phyloP scores from a whole-genome alignment of 2,797 vertebrate species.

The Pelodytes ibericus region DNA sequence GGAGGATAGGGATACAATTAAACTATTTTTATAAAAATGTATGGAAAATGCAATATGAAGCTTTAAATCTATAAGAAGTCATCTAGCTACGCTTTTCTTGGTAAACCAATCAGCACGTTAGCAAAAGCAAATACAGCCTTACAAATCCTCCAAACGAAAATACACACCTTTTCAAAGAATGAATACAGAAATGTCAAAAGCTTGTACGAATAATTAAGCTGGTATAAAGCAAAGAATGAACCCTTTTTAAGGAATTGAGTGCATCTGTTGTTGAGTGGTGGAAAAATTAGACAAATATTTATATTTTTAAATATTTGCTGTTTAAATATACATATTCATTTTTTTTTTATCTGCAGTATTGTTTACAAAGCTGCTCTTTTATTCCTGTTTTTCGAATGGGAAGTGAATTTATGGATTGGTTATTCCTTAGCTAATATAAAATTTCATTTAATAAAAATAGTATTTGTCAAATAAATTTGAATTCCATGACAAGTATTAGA shows the following conservation, averaged over 20 bases:
- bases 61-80: background rate
- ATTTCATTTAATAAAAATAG: too few species aligned
- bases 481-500: too few species aligned
- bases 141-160: background rate
- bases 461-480: too few species aligned
- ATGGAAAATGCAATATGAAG: constrained; percentile 9
- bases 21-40: background rate
- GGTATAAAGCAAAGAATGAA: constrained; percentile 6
- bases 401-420: too few species aligned
- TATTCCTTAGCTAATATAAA: too few species aligned
- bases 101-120: background rate
- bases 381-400: too few species aligned
- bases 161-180: background rate
- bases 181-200: constrained; percentile 4
- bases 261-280: background rate
- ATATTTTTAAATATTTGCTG: background rate
- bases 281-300: constrained; percentile 8
- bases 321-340: background rate
- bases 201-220: background rate
- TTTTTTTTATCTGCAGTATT: background rate
- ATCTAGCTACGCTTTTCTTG: background rate
- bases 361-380: background rate
- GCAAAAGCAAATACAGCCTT: background rate
- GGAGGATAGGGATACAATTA: background rate
- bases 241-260: background rate